These are phyloP conservation scores for Nycticebus coucang DNA, from an alignment of 2,113 vertebrate species.

Conservation along the genomic window DNA sequence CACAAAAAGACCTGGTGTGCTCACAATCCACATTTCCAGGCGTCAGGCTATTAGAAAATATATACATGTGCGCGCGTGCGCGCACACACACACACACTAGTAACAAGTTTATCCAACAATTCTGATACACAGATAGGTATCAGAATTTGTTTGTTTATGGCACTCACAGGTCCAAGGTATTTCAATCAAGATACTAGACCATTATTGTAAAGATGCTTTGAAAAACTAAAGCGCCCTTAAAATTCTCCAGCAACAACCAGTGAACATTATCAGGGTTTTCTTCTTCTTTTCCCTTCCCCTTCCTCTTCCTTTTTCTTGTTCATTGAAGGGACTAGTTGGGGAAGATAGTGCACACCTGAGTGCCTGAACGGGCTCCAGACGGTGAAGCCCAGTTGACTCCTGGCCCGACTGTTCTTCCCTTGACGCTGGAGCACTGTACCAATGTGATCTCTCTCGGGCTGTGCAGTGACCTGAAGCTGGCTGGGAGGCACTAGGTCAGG, in stretches of 20 bases:
- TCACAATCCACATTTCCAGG: neutral
- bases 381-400: neutral
- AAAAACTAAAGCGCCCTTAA: neutral
- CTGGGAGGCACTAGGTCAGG: neutral
- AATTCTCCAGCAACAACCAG: neutral
- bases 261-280: neutral
- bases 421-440: neutral
- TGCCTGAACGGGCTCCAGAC: neutral
- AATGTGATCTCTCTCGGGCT: neutral
- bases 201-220: neutral
- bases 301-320: neutral
- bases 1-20: neutral
- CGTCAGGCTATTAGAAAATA: neutral
- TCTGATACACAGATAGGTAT: neutral
- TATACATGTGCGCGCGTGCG: rapidly evolving
- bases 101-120: neutral
- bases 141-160: neutral
- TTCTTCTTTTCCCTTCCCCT: neutral
- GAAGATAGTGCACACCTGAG: neutral
- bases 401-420: neutral
- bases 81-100: too few species aligned
- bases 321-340: neutral
- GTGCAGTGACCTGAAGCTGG: neutral
- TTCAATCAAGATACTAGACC: neutral
- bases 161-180: neutral